A percentile compares a stretch with the other conserved stretches of the same genome.
phyloP scores from a whole-genome alignment of 2,113 vertebrate genomes.

The Psephotus haematonotus region DNA sequence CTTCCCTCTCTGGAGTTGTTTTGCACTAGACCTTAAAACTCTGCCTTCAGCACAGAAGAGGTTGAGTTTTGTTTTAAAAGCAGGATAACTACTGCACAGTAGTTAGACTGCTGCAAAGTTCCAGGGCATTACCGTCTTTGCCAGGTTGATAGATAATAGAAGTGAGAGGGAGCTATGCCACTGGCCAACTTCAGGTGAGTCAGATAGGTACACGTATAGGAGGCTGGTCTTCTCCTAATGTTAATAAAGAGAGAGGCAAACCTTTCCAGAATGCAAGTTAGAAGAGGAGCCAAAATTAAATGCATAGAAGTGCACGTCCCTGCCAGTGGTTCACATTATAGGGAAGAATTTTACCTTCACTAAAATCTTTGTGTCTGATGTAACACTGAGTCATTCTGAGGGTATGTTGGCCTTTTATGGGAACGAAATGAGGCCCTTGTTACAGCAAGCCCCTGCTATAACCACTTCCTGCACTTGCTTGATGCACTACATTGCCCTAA shows the following conservation, averaged over 20 bases:
- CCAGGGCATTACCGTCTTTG: background rate
- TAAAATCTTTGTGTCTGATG: background rate
- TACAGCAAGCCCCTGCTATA: background rate
- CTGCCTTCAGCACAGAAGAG: background rate
- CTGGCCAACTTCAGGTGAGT: background rate
- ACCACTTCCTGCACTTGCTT: background rate
- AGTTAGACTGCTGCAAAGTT: background rate
- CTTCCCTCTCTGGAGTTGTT: background rate
- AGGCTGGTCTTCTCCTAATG: background rate
- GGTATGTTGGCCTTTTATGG: rapidly evolving
- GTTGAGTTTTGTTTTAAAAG: background rate
- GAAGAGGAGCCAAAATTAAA: background rate
- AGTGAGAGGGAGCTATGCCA: background rate
- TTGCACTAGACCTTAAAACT: background rate
- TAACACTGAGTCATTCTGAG: background rate
- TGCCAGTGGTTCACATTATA: background rate
- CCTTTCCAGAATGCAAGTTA: background rate
- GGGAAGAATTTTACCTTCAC: background rate
- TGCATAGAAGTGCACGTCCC: background rate
- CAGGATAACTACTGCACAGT: background rate
- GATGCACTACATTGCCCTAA: background rate
- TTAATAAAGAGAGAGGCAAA: background rate
- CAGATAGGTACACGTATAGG: background rate
- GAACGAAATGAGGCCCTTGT: background rate
- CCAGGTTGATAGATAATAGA: background rate